These are phyloP conservation scores for Drosophila teissieri DNA, from an alignment of 1,140 invertebrate species.

Conservation along the genomic window DNA sequence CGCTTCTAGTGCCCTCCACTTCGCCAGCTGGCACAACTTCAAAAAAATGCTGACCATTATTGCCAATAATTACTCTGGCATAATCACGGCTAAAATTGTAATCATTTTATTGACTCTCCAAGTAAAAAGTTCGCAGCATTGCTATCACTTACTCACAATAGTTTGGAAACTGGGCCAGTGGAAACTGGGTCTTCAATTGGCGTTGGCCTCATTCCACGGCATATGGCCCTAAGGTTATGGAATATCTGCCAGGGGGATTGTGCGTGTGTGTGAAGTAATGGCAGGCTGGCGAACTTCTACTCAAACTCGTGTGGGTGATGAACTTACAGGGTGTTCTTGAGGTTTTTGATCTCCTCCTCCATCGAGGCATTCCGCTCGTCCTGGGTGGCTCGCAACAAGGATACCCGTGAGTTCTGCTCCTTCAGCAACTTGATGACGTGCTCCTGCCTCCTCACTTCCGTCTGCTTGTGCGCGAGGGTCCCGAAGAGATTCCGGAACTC, in stretches of 20 bases:
- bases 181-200: background rate
- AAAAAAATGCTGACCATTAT: conserved; percentile 42
- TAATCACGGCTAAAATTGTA: conserved; percentile 35
- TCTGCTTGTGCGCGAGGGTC: conserved; percentile 86
- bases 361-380: conserved; percentile 87
- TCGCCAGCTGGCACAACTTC: conserved; percentile 42
- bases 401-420: conserved; percentile 87
- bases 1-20: background rate
- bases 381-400: conserved; percentile 87
- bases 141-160: conserved; percentile 42
- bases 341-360: conserved; percentile 84
- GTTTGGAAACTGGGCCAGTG: conserved; percentile 19
- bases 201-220: background rate
- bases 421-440: conserved; percentile 87
- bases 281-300: conserved; percentile 38
- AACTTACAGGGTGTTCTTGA: conserved; percentile 67
- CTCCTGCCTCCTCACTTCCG: conserved; percentile 86
- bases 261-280: background rate
- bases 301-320: background rate
- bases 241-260: background rate
- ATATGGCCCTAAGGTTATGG: background rate
- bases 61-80: conserved; percentile 46
- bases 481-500: conserved; percentile 86
- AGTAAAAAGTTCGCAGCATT: conserved; percentile 29
- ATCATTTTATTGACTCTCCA: background rate